Evolutionary conservation across 1,140 invertebrate species (phyloP), one percentile per base, ranked within the genome.

Genomic region (Linepithema humile): DNA sequence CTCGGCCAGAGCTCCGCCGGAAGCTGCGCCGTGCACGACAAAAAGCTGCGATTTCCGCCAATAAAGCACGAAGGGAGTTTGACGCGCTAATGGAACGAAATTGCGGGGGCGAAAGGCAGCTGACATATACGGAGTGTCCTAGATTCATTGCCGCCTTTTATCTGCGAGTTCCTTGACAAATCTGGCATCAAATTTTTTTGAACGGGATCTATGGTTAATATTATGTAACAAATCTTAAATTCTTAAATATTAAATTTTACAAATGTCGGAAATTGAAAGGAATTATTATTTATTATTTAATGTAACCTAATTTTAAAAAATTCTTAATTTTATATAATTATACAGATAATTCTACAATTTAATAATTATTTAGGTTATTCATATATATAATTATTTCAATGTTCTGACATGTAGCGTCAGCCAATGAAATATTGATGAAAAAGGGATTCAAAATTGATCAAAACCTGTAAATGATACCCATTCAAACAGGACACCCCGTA

Each of bases 61-160:
- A 88, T 62, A 78, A 88, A 85, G 53, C n/a, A 55, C 4, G 48
- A 82, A 20, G 35, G 26, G 60, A 26, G 40, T 55, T 50, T 67
- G 43, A 62, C 57, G 65, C 83, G 53, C 64, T 88, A 88, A 88
- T 88, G 86, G 78, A 83, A 83, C 83, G 59, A 87, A 88, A 82
- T 70, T 53, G 59, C 48, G 20, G 50, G 38, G 45, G 20, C 57
- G 78, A 78, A 85, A 69, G 83, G 48, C 67, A 35, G 78, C 17
- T 65, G 74, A 85, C 62, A 78, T 53, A 62, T 50, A 69, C 64
- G 23, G 35, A 80, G 64, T 80, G 64, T 80, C 6, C 62, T 17
- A 40, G 35, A 69, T 80, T 69, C 12, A 12, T 55, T 17, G 12
- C 12, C n/a, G 7, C 1, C 26, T 55, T 10, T 23, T 29, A 55